phyloP scores from a whole-genome alignment of 2,888 invertebrate species.

The Eupithecia vulgata region DNA sequence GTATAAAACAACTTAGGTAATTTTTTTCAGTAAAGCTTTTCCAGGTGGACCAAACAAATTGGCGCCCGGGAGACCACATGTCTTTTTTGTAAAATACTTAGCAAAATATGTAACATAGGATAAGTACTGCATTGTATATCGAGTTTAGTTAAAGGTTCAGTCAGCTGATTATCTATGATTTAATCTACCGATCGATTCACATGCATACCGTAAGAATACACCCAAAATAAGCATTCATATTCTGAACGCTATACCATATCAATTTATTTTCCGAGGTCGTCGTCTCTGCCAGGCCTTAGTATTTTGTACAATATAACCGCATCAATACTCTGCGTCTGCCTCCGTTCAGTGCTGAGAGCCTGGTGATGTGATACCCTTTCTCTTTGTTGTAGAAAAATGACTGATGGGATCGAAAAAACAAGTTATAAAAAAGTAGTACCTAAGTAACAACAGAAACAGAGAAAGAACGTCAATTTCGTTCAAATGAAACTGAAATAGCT shows the following conservation, averaged over 20 bases:
- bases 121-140: no score
- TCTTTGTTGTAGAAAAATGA: slow-evolving; percentile 33
- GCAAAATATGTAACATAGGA: no score
- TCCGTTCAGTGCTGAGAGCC: slow-evolving; percentile 54
- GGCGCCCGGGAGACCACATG: no score
- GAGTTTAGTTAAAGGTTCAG: no score
- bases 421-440: background rate
- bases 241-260: slow-evolving; percentile 11
- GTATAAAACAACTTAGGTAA: background rate
- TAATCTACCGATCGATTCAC: background rate
- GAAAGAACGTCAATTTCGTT: slow-evolving; percentile 9
- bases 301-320: slow-evolving; percentile 33
- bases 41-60: background rate
- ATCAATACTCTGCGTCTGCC: slow-evolving; percentile 54
- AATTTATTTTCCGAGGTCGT: slow-evolving; percentile 7
- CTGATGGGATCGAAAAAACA: background rate
- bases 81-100: background rate
- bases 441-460: background rate
- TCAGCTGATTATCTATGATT: background rate
- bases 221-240: background rate
- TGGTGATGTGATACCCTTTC: slow-evolving; percentile 50
- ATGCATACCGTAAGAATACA: background rate
- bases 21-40: background rate
- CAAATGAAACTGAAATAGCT: slow-evolving; percentile 19
- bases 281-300: slow-evolving; percentile 19